phyloP scores from a whole-genome alignment of 2,797 vertebrate species.

The Orestias chungarensis region DNA sequence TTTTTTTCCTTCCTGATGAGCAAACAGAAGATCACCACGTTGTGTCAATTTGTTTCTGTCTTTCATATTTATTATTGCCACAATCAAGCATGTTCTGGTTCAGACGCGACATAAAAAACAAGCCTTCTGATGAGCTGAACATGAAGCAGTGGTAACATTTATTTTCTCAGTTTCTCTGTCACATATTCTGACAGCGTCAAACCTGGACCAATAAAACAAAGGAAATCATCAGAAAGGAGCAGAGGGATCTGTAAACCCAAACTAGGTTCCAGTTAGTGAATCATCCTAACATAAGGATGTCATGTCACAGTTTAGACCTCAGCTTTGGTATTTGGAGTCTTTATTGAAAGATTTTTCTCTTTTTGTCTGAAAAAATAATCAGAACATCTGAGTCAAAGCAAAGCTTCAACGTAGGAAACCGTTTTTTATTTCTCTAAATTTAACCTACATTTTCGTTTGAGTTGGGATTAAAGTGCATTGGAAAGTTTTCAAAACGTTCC shows the following conservation, averaged over 20 bases:
- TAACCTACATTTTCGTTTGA: not conserved
- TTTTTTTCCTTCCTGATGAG: not conserved
- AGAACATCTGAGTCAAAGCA: not conserved
- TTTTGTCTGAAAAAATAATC: constrained; percentile 1
- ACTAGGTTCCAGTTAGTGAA: too few species aligned
- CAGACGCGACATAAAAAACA: not conserved
- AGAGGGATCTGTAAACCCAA: not conserved
- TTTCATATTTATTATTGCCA: not conserved
- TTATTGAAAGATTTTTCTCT: not conserved
- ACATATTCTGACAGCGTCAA: not conserved
- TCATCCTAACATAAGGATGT: too few species aligned
- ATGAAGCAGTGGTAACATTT: not conserved
- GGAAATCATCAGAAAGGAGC: not conserved
- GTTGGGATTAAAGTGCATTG: not conserved
- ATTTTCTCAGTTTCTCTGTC: not conserved
- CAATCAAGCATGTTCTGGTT: not conserved
- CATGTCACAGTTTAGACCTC: too few species aligned
- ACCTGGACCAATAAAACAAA: not conserved
- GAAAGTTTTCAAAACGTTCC: not conserved
- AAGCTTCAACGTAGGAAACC: not conserved
- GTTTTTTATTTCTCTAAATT: not conserved
- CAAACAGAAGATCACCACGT: not conserved
- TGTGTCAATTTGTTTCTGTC: not conserved
- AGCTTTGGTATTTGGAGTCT: not conserved
- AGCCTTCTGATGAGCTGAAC: not conserved